Conservation (phyloP, 2,113 vertebrate genomes). For the Garra rufa region DNA sequence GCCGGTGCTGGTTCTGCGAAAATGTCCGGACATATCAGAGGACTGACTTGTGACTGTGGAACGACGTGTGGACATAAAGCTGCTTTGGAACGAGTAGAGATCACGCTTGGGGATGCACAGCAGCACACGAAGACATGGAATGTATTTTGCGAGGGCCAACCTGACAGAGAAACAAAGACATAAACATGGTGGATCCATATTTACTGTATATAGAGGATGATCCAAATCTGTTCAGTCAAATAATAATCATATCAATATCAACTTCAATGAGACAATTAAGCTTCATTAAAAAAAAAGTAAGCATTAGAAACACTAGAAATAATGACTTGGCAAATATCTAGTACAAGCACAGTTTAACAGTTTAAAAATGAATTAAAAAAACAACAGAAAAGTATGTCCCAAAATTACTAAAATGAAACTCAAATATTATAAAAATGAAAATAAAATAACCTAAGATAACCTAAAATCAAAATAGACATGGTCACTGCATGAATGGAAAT, state of each 20-base stretch:
- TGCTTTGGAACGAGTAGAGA: conserved; percentile 72
- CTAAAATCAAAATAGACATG: neutral
- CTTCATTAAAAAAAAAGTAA: no score
- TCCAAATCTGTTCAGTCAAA: neutral
- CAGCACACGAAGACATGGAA: conserved; percentile 84
- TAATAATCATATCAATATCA: neutral
- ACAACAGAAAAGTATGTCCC: neutral
- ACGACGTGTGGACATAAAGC: conserved; percentile 82
- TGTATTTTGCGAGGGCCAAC: conserved; percentile 86
- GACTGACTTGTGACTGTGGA: conserved; percentile 85
- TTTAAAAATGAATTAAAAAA: neutral
- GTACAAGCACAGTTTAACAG: no score
- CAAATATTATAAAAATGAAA: no score
- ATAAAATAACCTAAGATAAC: neutral
- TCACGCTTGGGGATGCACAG: conserved; percentile 79
- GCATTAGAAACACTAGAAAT: no score
- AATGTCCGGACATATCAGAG: conserved; percentile 69
- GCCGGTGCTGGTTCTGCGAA: conserved; percentile 64
- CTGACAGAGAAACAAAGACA: conserved; percentile 68
- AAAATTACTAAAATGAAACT: neutral
- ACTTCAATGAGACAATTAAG: neutral
- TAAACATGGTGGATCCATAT: neutral
- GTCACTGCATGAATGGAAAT: neutral
- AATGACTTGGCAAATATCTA: no score
- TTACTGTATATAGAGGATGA: neutral